These are phyloP conservation scores for Scaptomyza cyrtandrae DNA, from an alignment of 2,888 invertebrate genomes.

Conservation along the genomic window DNA sequence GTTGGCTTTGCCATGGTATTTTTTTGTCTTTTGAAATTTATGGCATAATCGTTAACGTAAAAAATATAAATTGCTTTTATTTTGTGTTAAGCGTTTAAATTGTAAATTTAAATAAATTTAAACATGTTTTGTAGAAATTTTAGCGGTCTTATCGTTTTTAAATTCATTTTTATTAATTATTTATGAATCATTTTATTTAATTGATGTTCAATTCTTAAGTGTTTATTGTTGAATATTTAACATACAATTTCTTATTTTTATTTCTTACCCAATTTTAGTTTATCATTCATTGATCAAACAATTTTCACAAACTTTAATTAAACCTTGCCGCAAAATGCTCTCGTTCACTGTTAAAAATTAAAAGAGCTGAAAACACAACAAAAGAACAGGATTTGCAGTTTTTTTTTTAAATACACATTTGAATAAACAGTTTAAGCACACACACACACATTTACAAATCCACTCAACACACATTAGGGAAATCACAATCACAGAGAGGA, in stretches of 20 bases:
- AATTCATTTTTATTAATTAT: neutral
- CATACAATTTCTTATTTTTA: too few species aligned
- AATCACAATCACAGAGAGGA: neutral
- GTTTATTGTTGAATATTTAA: too few species aligned
- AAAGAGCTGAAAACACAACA: neutral
- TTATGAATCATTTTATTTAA: neutral
- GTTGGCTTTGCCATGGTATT: neutral
- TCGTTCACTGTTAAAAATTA: neutral
- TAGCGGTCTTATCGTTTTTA: too few species aligned
- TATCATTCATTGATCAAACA: neutral
- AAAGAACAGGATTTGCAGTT: neutral
- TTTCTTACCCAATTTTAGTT: too few species aligned
- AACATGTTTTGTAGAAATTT: neutral
- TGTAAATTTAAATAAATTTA: neutral
- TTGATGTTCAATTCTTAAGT: too few species aligned
- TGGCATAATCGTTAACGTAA: slow-evolving; percentile 12
- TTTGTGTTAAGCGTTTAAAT: neutral
- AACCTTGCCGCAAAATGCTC: neutral
- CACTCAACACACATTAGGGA: neutral
- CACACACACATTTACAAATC: neutral
- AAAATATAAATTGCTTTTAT: neutral
- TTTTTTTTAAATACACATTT: slow-evolving; percentile 2
- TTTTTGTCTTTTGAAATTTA: slow-evolving; percentile 11
- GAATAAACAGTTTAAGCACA: slow-evolving; percentile 2
- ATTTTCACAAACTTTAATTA: too few species aligned